Conservation (phyloP, 2,888 invertebrate genomes). For the Steinernema carpocapsae region DNA sequence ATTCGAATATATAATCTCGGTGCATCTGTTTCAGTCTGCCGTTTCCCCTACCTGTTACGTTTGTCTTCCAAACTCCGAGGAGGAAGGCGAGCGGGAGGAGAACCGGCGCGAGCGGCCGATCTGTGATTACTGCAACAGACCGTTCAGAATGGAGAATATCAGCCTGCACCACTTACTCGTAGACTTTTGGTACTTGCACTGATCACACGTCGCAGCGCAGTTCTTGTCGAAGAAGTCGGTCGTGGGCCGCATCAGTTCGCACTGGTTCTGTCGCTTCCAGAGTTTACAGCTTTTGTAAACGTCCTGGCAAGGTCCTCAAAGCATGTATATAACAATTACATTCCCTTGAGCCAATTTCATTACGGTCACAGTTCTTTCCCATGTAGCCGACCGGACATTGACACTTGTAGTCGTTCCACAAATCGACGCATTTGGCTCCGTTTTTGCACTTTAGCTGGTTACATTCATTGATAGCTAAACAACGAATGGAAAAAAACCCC, state of each 20-base stretch:
- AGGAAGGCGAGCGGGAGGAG: constrained; percentile 52
- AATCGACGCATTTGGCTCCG: constrained; percentile 49
- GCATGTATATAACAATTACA: too few relatives aligned
- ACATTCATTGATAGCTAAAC: constrained; percentile 54
- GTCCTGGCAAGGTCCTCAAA: constrained; percentile 54
- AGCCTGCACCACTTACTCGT: constrained; percentile 42
- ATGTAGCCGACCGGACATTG: constrained; percentile 52
- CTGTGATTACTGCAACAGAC: constrained; percentile 40
- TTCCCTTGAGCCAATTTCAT: constrained; percentile 4
- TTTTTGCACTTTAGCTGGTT: constrained; percentile 48
- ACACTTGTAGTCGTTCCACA: constrained; percentile 53
- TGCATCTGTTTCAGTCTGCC: too few relatives aligned
- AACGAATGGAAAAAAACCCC: not conserved
- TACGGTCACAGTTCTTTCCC: constrained; percentile 54
- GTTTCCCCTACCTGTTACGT: constrained; percentile 42
- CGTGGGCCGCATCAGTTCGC: constrained; percentile 46
- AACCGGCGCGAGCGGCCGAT: constrained; percentile 52
- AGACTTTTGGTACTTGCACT: constrained; percentile 41
- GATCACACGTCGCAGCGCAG: constrained; percentile 53
- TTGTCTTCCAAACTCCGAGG: constrained; percentile 52
- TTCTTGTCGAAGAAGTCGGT: constrained; percentile 56
- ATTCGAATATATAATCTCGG: too few relatives aligned
- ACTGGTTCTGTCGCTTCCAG: constrained; percentile 57
- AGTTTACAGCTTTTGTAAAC: constrained; percentile 52
- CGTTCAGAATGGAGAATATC: not conserved